A percentile compares a stretch with the other conserved stretches of the same genome.
Conservation (phyloP, 2,797 vertebrate genomes). For the Galagoides demidoff region DNA sequence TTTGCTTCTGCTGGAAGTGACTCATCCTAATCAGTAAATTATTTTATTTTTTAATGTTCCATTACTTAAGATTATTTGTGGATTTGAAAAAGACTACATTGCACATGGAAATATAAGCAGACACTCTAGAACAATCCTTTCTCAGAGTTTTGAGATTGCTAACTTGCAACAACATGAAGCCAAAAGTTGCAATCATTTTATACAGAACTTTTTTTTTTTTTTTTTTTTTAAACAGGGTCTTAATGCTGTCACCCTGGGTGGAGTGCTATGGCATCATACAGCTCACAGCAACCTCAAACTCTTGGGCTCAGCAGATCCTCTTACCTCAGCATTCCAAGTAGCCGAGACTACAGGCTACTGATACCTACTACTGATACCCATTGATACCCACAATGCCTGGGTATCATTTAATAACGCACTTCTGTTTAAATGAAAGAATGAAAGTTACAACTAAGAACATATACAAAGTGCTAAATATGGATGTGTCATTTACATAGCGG, state of each 20-base stretch:
- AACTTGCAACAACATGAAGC: neutral
- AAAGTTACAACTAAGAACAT: neutral
- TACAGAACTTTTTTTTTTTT: neutral
- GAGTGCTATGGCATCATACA: too few species aligned
- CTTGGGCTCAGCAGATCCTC: too few species aligned
- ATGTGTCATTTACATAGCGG: neutral
- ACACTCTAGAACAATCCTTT: neutral
- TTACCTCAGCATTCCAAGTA: too few species aligned
- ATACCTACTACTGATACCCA: too few species aligned
- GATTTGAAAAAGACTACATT: neutral
- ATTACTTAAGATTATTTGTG: conserved; percentile 48
- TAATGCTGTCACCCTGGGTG: too few species aligned
- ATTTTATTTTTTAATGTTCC: conserved; percentile 52
- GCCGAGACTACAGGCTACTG: too few species aligned
- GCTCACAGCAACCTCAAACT: too few species aligned
- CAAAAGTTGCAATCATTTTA: neutral
- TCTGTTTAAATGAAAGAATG: conserved; percentile 14
- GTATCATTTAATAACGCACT: too few species aligned
- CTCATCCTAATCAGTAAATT: conserved; percentile 66
- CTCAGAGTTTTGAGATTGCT: neutral
- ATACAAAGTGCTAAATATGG: neutral
- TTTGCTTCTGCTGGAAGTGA: conserved; percentile 57
- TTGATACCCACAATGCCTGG: too few species aligned
- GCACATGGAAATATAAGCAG: conserved; percentile 12
- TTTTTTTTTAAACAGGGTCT: too few species aligned